Base-by-base conservation (phyloP, 2,888 invertebrate species). In the Caenorhabditis macrosperma region DNA sequence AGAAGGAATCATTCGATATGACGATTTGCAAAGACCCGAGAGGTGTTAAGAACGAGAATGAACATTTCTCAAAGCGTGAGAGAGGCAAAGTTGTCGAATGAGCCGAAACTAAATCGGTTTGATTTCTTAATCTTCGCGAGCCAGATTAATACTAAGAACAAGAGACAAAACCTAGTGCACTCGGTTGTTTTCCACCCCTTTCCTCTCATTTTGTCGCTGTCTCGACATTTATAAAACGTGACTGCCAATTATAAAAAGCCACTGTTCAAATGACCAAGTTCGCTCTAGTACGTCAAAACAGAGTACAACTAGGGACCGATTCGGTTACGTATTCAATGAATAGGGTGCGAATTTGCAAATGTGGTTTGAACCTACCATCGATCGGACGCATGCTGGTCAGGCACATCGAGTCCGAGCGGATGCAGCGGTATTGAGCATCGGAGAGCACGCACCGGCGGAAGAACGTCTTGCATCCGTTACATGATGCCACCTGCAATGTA, bases 391-490 rank as follows among this genome's bases (percentile, higher is more conserved):
- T 64, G 38, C 46, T 46, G 28, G 54, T 17, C 15, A 78, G 59
- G 38, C 81, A 81, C 24, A 57, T 75, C 4, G 69, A 64, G 22
- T 81, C 81, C 28, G 55, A 54, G 7, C 76, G 75, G 17, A 81
- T 76, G 24, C 83, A 83, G n/a, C 48, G 59, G 28, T 60, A 80
- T 17, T 52, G 24, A 24, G 35, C 35, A 24, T 74, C 68, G 2
- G 71, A 61, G 44, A 83, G 69, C 5, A 83, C 83, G 10, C 81
- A 75, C 10, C 83, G 52, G 2, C 83, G 72, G 74, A 83, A 83
- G 64, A 83, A 83, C n/a, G 83, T 83, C 52, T 83, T 83, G 66
- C 83, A 83, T 0, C 79, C 79, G 55, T 83, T 83, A 67, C 83
- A 83, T 28, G 83, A 78, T 10, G 81, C 71, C 17, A 80, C 79